These are phyloP conservation scores for Drosophila sechellia DNA, from an alignment of 1,140 invertebrate genomes.

Conservation along the genomic window DNA sequence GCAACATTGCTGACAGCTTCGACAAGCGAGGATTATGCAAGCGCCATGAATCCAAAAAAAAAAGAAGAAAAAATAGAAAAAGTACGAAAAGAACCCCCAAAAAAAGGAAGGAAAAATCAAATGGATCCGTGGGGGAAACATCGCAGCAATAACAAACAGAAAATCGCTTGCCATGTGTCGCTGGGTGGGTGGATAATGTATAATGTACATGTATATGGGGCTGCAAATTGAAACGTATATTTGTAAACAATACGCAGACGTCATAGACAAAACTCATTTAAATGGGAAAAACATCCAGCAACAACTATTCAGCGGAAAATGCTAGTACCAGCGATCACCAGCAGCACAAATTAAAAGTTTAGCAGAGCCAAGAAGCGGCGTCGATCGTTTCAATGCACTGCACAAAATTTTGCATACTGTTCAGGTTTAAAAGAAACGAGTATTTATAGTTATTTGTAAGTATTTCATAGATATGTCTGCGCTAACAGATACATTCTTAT, in stretches of 20 bases:
- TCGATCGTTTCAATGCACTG: constrained; percentile 27
- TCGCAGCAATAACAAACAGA: constrained; percentile 36
- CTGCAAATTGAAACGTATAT: constrained; percentile 79
- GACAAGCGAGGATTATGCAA: constrained; percentile 78
- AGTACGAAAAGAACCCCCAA: constrained; percentile 14
- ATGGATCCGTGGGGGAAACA: constrained; percentile 43
- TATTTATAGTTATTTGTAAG: too few species aligned
- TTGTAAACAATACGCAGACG: constrained; percentile 81
- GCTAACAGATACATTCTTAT: too few species aligned
- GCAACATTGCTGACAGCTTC: constrained; percentile 66
- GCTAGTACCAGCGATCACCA: constrained; percentile 20
- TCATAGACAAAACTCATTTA: constrained; percentile 79
- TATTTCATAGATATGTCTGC: too few species aligned
- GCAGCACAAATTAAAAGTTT: constrained; percentile 34
- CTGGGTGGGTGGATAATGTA: constrained; percentile 50
- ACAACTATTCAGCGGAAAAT: constrained; percentile 18
- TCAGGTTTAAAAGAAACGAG: too few species aligned
- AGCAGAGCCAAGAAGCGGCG: constrained; percentile 25
- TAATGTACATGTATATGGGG: constrained; percentile 33
- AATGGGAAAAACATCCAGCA: constrained; percentile 53
- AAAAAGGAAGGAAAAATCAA: constrained; percentile 45
- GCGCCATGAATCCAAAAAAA: constrained; percentile 53
- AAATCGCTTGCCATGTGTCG: constrained; percentile 66
- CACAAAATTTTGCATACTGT: not conserved
- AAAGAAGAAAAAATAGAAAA: constrained; percentile 28